Evolutionary conservation across 2,797 vertebrate genomes (phyloP).

Genomic region (Gymnopithys bicolor): DNA sequence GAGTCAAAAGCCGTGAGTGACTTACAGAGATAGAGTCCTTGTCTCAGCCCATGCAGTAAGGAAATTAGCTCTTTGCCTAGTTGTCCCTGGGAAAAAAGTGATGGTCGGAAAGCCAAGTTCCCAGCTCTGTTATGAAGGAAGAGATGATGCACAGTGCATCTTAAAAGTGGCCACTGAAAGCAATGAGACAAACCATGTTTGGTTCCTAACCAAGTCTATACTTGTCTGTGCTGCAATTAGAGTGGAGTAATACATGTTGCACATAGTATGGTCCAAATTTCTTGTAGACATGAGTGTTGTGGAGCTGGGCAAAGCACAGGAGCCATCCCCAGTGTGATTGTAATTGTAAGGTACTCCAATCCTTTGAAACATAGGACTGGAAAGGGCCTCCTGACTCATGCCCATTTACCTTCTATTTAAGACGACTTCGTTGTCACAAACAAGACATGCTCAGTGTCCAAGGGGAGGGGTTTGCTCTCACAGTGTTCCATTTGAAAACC

Average conservation of each 20-base stretch:
- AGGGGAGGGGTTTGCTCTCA: background rate
- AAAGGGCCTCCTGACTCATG: conserved; percentile 15
- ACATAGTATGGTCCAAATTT: background rate
- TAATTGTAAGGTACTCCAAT: background rate
- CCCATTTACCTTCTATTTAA: background rate
- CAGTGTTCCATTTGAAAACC: background rate
- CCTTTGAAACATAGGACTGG: background rate
- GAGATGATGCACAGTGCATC: background rate
- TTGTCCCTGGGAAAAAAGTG: background rate
- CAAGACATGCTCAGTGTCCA: background rate
- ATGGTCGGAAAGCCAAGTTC: background rate
- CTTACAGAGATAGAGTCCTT: background rate
- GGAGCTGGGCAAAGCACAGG: conserved; percentile 1
- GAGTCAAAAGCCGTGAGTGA: background rate
- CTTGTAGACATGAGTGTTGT: background rate
- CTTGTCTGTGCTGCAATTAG: conserved; percentile 30
- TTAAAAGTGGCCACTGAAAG: background rate
- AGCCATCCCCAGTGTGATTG: background rate
- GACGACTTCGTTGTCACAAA: background rate
- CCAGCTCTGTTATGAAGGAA: background rate
- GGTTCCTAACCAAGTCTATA: background rate
- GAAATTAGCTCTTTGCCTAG: background rate
- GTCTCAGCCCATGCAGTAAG: background rate
- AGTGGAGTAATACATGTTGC: background rate
- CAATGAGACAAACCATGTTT: background rate